Percentiles rank a stretch among this genome's conserved stretches.
phyloP scores from a whole-genome alignment of 2,888 invertebrate species.

The Neocrepidodera transversa region DNA sequence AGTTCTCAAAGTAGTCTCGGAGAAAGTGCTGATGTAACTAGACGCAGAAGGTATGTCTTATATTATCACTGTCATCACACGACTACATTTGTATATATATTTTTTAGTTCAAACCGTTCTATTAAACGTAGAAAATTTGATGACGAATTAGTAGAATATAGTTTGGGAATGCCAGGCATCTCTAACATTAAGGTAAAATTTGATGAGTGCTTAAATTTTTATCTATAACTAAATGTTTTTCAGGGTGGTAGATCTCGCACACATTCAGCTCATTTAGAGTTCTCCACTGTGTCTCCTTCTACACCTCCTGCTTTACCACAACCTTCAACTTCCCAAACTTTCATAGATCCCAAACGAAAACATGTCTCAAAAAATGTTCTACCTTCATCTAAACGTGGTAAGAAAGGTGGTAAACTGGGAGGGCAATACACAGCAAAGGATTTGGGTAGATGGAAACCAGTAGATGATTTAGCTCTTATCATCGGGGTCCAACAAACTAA shows the following conservation, averaged over 20 bases:
- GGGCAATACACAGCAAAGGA: slow-evolving; percentile 79
- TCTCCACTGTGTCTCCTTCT: slow-evolving; percentile 49
- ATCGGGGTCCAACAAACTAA: slow-evolving; percentile 88
- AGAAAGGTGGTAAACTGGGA: slow-evolving; percentile 69
- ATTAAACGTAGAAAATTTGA: slow-evolving; percentile 96
- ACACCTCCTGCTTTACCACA: slow-evolving; percentile 50
- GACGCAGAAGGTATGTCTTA: slow-evolving; percentile 53
- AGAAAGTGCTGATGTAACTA: slow-evolving; percentile 55
- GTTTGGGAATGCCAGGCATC: slow-evolving; percentile 71
- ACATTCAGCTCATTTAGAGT: slow-evolving; percentile 58
- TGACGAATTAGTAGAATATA: slow-evolving; percentile 95
- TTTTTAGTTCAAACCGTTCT: slow-evolving; percentile 83
- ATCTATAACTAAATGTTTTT: too few species aligned
- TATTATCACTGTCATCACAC: slow-evolving; percentile 27
- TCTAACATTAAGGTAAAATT: slow-evolving; percentile 55
- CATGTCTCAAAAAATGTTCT: slow-evolving; percentile 57
- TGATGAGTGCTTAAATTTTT: not conserved
- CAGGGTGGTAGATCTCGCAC: slow-evolving; percentile 58
- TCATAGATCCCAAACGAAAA: slow-evolving; percentile 59
- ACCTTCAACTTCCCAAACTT: slow-evolving; percentile 51
- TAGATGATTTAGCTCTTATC: slow-evolving; percentile 93
- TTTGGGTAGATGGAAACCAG: slow-evolving; percentile 95
- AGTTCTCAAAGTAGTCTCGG: slow-evolving; percentile 44
- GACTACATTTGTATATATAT: slow-evolving; percentile 9
- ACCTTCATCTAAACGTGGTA: slow-evolving; percentile 60